Evolutionary conservation across 2,888 invertebrate species (phyloP), one percentile per base, ranked within the genome.

Genomic region (Petrolisthes cinctipes): DNA sequence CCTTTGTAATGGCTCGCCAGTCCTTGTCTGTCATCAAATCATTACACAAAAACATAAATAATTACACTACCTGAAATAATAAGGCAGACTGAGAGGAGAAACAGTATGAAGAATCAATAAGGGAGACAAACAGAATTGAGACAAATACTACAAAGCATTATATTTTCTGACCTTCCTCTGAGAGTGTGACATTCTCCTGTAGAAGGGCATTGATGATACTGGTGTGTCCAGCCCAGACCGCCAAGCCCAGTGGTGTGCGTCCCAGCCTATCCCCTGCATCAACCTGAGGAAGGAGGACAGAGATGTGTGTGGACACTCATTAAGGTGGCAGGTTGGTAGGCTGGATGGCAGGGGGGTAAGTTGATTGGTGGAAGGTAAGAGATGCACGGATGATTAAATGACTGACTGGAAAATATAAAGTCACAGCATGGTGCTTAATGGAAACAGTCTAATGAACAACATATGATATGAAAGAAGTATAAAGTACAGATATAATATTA

Each of bases 161-260:
- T 37, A 37, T 37, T 37, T 37, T 37, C 85, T 83, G 51, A 89
- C 90, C 90, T 84, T 90, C 90, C 14, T 84, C 89, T 11, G 90
- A 83, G 5, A 90, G 85, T 14, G 83, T 20, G 4, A 86, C 82
- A 51, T 90, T 89, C 23, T 90, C 90, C 23, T 89, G 90, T 7
- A 87, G 82, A 11, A 90, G 86, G 20, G 84, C 82, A 23, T 89
- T 89, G 56, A 90, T 89, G 68, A 90, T 89, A 57, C 75, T 78
- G 37, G 89, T 89, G 71, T 90, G 86, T 5, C 90, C 90, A 5
- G 89, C 82, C 89, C 89, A 90, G 66, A 89, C 83, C 5, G 89
- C 89, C 79, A 89, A 61, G 2, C 90, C 90, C 53, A 90, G 79
- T 4, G 90, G 90, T 4, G 88, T 89, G n/a, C 89, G 83, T 11